phyloP scores from a whole-genome alignment of 1,140 invertebrate genomes.

The Anastatus disparis region DNA sequence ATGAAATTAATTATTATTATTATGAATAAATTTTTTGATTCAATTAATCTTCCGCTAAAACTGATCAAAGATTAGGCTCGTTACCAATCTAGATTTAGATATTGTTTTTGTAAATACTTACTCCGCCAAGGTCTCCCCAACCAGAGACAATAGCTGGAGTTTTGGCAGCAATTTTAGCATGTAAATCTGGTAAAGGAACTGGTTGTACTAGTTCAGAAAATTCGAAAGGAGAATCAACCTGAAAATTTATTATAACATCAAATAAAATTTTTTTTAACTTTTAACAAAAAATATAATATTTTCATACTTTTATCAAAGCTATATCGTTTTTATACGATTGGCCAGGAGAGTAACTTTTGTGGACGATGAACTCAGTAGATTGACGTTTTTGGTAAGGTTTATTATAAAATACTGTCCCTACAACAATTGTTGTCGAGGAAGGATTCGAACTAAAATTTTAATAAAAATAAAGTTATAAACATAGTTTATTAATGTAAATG shows the following conservation, averaged over 20 bases:
- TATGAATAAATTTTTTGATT: too few relatives aligned
- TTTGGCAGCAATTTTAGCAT: not conserved
- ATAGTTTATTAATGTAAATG: too few relatives aligned
- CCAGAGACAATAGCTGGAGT: slow-evolving; percentile 1
- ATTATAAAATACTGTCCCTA: not conserved
- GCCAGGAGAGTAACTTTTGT: not conserved
- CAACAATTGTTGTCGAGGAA: not conserved
- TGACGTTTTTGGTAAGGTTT: not conserved
- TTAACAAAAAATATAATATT: too few relatives aligned
- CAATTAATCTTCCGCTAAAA: too few relatives aligned
- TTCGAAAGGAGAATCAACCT: not conserved
- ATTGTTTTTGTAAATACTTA: too few relatives aligned
- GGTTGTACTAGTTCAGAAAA: not conserved
- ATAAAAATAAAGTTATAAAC: too few relatives aligned
- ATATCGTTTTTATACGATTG: not conserved
- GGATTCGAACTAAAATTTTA: too few relatives aligned
- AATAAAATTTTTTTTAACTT: too few relatives aligned
- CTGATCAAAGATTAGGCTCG: too few relatives aligned
- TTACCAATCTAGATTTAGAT: too few relatives aligned
- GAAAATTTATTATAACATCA: too few relatives aligned
- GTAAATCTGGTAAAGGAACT: not conserved
- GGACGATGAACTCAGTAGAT: not conserved
- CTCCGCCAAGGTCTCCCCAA: slow-evolving; percentile 10
- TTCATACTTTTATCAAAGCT: slow-evolving; percentile 8
- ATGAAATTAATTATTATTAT: too few relatives aligned